Conservation (phyloP, 2,888 invertebrate species). For the Lycophotia porphyrea region DNA sequence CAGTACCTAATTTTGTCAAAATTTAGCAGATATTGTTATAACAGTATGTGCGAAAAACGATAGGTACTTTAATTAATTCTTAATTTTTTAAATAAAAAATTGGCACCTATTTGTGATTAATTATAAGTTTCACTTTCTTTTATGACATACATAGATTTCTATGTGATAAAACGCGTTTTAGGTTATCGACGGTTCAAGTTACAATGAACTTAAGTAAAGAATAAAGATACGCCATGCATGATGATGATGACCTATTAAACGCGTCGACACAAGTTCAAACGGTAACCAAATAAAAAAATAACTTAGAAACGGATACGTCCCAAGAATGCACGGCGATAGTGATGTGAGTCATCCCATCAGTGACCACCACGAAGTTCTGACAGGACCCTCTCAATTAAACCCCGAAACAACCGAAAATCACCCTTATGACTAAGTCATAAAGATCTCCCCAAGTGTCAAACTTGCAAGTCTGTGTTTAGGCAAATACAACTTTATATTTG, state of each 20-base stretch:
- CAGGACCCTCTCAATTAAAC: constrained; percentile 68
- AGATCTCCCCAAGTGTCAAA: constrained; percentile 63
- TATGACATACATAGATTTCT: neutral
- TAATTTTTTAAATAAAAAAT: neutral
- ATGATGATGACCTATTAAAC: constrained; percentile 76
- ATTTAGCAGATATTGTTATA: neutral
- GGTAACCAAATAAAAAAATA: constrained; percentile 78
- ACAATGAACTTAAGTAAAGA: constrained; percentile 24
- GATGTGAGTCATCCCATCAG: constrained; percentile 86
- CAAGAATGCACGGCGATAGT: constrained; percentile 85
- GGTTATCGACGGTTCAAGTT: constrained; percentile 12
- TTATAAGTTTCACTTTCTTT: neutral
- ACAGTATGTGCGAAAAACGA: neutral
- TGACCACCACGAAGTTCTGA: constrained; percentile 83
- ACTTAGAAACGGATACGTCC: constrained; percentile 84
- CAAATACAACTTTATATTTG: constrained; percentile 74
- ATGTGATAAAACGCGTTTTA: constrained; percentile 1
- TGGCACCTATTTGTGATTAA: neutral
- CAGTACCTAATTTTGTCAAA: neutral
- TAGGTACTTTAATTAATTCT: neutral
- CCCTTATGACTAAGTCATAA: constrained; percentile 65
- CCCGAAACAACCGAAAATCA: constrained; percentile 66
- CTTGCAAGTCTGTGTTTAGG: constrained; percentile 69
- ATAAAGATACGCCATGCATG: constrained; percentile 50
- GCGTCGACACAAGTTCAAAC: constrained; percentile 78